Base-by-base conservation (phyloP, 2,888 invertebrate genomes). In the Xanthia icteritia region DNA sequence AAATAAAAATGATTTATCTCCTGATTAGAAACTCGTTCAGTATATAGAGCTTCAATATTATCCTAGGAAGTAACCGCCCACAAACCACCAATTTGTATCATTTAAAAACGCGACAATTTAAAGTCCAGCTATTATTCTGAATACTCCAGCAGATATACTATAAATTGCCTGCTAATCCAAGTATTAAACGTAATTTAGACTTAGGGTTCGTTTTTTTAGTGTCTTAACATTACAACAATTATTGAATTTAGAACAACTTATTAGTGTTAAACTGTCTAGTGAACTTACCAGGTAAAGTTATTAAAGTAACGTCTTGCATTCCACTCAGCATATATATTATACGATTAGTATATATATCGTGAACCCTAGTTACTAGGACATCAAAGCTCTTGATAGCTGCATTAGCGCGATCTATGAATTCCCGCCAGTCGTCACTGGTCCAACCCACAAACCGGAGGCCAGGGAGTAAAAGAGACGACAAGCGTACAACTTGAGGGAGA, bases 291-390 rank as follows among this genome's bases (percentile, higher is more conserved):
- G 99, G 99, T 75, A 99, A 94, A 65, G 98, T 97, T 87, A 99
- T 98, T 71, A 99, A 95, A 0, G 98, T 97, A n/a, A 98, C 97
- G 72, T 97, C 97, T 91, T 98, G 98, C 99, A 99, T 99, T 84
- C 98, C 98, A 79, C 97, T 97, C 51, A 99, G 95, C 51, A 99
- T 98, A 91, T 98, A 98, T 77, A 99, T 97, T 86, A 99, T 99
- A 90, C 99, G 97, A 93, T 99, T 99, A 6, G 98, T 97, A 91
- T 99, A 98, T 79, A 99, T 98, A 92, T 99, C 99, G 89, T 98
- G 98, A 8, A 99, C 98, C 87, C 99, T 97, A 23, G 97, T 97
- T 15, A 97, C 97, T 87, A 98, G 92, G 27, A 97, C 97, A 87
- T 99, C 98, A 91, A 99, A 99, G 76, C 98, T 97, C 85, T 98